phyloP scores from a whole-genome alignment of 2,888 invertebrate genomes.

The Chrysodeixis includens region DNA sequence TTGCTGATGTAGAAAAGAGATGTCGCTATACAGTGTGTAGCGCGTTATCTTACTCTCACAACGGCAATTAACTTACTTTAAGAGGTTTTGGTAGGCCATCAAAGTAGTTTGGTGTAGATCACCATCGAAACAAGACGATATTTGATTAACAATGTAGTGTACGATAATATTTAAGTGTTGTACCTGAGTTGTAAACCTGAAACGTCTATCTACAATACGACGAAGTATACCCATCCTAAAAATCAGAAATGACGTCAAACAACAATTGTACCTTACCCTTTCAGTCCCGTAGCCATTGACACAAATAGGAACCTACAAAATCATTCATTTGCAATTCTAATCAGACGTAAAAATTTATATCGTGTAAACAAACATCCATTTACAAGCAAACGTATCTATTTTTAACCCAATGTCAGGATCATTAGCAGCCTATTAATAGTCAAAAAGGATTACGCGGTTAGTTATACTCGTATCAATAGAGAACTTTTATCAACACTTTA shows the following conservation, averaged over 20 bases:
- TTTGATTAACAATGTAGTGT: background rate
- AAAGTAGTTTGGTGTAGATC: background rate
- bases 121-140: background rate
- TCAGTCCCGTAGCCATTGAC: background rate
- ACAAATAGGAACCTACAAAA: background rate
- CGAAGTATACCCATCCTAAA: background rate
- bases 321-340: background rate
- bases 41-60: no score
- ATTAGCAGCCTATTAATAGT: background rate
- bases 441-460: background rate
- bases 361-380: slow-evolving; percentile 4
- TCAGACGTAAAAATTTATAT: slow-evolving; percentile 1
- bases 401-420: slow-evolving; percentile 4
- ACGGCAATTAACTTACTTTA: no score
- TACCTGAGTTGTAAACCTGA: no score
- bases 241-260: background rate
- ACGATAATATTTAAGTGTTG: no score
- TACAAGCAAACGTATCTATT: background rate
- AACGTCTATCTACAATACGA: no score
- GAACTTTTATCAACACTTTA: background rate
- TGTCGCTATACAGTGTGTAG: no score
- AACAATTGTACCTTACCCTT: background rate
- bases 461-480: no score
- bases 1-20: no score
- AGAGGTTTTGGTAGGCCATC: no score